A percentile compares a stretch with the other conserved stretches of the same genome.
These are phyloP conservation scores for Lepidochitona cinerea DNA, from an alignment of 2,888 invertebrate genomes.

Conservation along the genomic window DNA sequence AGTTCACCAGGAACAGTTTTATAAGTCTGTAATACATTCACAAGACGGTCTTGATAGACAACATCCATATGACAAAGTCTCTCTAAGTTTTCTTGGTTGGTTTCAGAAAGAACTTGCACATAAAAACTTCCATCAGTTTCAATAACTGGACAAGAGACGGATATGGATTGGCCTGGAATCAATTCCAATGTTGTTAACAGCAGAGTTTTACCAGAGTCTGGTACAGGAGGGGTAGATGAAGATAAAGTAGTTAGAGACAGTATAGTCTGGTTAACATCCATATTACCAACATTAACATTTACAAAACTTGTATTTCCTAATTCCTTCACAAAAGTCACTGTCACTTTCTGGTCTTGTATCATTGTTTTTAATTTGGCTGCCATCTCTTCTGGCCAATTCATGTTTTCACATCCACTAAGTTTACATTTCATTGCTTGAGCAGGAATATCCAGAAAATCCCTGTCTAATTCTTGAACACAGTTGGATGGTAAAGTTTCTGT, in stretches of 20 bases:
- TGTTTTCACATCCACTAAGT: neutral
- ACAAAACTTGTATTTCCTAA: neutral
- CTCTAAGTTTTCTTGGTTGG: neutral
- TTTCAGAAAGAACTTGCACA: neutral
- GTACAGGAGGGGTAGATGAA: too few relatives aligned
- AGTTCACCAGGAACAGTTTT: neutral
- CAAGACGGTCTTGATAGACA: neutral
- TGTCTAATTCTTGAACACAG: neutral
- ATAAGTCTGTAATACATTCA: neutral
- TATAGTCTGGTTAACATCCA: too few relatives aligned
- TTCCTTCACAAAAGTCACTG: neutral
- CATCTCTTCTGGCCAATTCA: neutral
- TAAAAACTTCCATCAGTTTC: neutral
- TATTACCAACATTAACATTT: neutral
- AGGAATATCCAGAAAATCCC: neutral
- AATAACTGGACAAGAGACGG: neutral
- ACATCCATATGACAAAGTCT: neutral
- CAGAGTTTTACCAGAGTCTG: too few relatives aligned
- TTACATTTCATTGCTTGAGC: neutral
- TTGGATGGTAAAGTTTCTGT: neutral
- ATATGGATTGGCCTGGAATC: neutral
- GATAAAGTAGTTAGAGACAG: too few relatives aligned
- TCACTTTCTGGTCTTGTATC: neutral
- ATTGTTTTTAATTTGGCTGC: neutral
- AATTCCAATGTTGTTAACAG: too few relatives aligned